Evolutionary conservation across 2,888 invertebrate species (phyloP).

Genomic region (Vesta saturnalis): DNA sequence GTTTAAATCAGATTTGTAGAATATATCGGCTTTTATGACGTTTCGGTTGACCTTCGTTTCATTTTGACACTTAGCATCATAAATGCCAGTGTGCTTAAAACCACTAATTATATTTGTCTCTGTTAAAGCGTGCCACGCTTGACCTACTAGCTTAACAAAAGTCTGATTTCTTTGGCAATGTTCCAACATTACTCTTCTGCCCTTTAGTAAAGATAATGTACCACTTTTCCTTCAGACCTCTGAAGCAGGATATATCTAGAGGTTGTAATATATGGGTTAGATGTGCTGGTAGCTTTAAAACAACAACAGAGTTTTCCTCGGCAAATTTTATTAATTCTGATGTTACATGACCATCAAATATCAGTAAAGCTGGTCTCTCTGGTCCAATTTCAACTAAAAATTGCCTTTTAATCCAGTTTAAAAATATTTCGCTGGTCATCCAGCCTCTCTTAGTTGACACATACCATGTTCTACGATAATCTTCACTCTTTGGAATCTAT

Average conservation of each 20-base stretch:
- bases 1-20: no score
- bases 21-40: neutral
- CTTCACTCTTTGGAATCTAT: slow-evolving; percentile 9
- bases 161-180: neutral
- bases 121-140: neutral
- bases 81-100: neutral
- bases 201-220: neutral
- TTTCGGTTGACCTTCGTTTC: neutral
- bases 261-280: neutral
- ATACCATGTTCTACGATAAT: slow-evolving; percentile 17
- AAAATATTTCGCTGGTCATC: slow-evolving; percentile 13
- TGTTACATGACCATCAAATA: slow-evolving; percentile 49
- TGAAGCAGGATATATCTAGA: neutral
- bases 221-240: neutral
- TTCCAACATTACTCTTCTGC: neutral
- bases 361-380: neutral
- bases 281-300: slow-evolving; percentile 25
- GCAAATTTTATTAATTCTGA: neutral
- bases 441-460: slow-evolving; percentile 14
- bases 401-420: neutral
- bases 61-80: neutral
- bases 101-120: neutral
- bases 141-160: neutral
- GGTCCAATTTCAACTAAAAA: neutral
- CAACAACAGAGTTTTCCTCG: slow-evolving; percentile 11